Percentiles rank a stretch among this genome's conserved stretches.
Conservation (phyloP, 2,113 vertebrate genomes). For the Odobenus rosmarus region DNA sequence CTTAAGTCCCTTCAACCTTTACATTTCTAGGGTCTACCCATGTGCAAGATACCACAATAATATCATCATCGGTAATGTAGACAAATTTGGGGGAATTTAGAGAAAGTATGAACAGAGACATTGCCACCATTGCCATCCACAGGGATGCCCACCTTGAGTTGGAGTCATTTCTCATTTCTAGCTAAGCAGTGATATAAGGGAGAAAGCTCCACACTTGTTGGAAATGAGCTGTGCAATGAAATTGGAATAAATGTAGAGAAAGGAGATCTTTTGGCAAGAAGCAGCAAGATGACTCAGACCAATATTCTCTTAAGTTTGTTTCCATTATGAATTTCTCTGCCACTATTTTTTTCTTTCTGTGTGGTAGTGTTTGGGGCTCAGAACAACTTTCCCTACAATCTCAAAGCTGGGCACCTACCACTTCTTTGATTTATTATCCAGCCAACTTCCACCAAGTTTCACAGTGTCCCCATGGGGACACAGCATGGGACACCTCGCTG, state of each 20-base stretch:
- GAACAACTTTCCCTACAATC: conserved; percentile 68
- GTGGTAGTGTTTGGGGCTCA: conserved; percentile 57
- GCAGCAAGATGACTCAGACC: conserved; percentile 18
- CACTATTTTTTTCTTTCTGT: conserved; percentile 64
- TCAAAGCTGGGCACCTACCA: conserved; percentile 68
- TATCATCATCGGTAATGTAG: neutral
- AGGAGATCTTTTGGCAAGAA: neutral
- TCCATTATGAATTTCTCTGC: conserved; percentile 35
- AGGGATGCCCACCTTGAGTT: neutral
- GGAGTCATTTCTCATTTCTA: neutral
- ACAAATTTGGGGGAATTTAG: neutral
- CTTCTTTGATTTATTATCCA: conserved; percentile 49
- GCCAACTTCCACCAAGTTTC: conserved; percentile 73
- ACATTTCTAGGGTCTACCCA: neutral
- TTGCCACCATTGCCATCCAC: too few species aligned
- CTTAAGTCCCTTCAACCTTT: neutral
- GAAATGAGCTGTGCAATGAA: neutral
- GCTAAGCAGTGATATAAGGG: neutral
- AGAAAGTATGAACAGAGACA: neutral
- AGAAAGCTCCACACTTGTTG: neutral
- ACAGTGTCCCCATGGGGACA: neutral
- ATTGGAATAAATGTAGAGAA: conserved; percentile 40
- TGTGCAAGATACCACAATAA: neutral
- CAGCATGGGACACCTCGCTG: neutral
- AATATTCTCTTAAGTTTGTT: conserved; percentile 22